Evolutionary conservation across 64 coral and sea anemone genomes (phyloP).

Genomic region (Montipora foliosa): DNA sequence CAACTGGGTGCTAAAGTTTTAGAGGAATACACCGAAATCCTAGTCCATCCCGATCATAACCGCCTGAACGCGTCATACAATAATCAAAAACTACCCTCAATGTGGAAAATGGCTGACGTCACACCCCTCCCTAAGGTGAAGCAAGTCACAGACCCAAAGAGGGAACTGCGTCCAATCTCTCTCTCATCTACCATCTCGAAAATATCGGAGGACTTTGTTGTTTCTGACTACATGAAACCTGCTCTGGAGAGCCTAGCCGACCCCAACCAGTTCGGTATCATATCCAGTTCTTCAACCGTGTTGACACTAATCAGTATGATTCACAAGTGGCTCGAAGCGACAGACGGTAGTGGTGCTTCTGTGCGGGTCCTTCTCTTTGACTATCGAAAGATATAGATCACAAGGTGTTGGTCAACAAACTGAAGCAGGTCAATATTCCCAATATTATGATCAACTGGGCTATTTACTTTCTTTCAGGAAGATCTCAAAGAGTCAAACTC

Average conservation of each 20-base stretch:
- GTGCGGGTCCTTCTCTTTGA: too few relatives aligned
- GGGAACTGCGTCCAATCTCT: too few relatives aligned
- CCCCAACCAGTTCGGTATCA: constrained; percentile 50
- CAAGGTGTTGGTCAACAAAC: constrained; percentile 15
- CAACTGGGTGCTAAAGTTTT: not conserved
- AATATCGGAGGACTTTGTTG: constrained; percentile 4
- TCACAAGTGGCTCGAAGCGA: not conserved
- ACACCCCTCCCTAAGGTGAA: too few relatives aligned
- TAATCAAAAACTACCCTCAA: not conserved
- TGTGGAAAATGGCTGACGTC: too few relatives aligned
- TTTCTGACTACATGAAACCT: constrained; percentile 54
- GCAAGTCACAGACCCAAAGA: too few relatives aligned
- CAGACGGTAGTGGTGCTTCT: not conserved
- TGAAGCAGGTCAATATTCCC: constrained; percentile 42
- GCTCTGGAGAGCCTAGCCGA: constrained; percentile 21
- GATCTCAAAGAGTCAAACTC: constrained; percentile 61
- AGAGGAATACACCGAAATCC: constrained; percentile 31
- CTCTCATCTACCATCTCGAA: too few relatives aligned
- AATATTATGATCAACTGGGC: constrained; percentile 52
- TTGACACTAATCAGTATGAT: not conserved
- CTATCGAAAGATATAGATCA: constrained; percentile 4
- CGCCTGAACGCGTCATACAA: constrained; percentile 45
- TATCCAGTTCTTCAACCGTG: too few relatives aligned
- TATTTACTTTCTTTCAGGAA: constrained; percentile 41
- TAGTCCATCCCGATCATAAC: constrained; percentile 26